These are phyloP conservation scores for Plestiodon gilberti DNA, from an alignment of 2,113 vertebrate genomes.

Conservation along the genomic window DNA sequence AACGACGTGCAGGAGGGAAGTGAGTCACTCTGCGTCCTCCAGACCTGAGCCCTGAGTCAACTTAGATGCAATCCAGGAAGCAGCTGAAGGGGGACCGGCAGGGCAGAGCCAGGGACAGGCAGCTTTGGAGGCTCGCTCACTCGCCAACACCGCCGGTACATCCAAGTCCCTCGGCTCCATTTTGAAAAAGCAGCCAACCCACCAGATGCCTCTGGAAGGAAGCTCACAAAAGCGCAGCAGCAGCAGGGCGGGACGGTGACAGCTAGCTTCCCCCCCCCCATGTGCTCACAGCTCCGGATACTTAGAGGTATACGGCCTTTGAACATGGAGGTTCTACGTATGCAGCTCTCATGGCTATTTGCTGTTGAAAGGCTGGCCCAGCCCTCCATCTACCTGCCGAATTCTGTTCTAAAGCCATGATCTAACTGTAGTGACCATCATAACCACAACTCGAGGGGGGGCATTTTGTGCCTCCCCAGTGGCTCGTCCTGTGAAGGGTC, in stretches of 20 bases:
- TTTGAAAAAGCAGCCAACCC: background rate
- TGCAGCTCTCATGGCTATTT: background rate
- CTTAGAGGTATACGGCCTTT: no score
- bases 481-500: no score
- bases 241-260: background rate
- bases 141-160: no score
- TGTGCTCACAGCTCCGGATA: background rate
- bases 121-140: background rate
- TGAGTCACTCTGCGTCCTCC: background rate
- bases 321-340: background rate
- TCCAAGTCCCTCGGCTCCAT: no score
- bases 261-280: background rate
- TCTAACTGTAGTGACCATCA: no score
- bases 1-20: background rate
- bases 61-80: background rate
- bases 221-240: no score
- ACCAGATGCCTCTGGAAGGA: background rate
- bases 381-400: no score
- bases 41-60: background rate
- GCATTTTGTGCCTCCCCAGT: no score
- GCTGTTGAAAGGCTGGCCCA: background rate
- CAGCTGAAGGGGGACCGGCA: background rate
- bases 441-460: background rate
- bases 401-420: background rate
- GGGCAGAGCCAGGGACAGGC: no score